A percentile compares a stretch with the other conserved stretches of the same genome.
These are phyloP conservation scores for Apostichopus parvimensis DNA, from an alignment of 35 echinoderm and acorn worm genomes.

Conservation along the genomic window DNA sequence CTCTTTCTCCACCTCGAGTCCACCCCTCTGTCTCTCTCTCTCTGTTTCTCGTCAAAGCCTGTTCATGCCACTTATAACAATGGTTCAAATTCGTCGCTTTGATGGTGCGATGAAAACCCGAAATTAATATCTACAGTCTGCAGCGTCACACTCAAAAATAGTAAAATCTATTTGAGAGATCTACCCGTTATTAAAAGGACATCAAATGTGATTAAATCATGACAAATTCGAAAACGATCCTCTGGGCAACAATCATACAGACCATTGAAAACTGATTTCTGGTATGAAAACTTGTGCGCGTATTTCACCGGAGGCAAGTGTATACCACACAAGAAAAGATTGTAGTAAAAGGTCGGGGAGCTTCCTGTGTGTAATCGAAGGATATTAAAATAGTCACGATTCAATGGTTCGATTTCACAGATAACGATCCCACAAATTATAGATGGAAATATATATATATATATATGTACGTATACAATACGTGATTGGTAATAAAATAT, in stretches of 20 bases:
- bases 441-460: neutral
- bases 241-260: neutral
- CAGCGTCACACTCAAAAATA: too few species aligned
- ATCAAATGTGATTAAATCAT: neutral
- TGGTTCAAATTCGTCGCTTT: too few species aligned
- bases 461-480: too few species aligned
- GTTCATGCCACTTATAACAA: too few species aligned
- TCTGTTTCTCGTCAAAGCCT: too few species aligned
- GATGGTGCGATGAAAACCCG: too few species aligned
- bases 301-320: neutral
- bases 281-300: neutral
- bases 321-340: neutral
- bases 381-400: neutral
- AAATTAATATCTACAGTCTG: too few species aligned
- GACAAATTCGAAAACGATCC: neutral
- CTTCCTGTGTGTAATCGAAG: neutral
- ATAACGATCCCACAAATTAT: neutral
- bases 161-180: neutral
- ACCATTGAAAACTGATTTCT: neutral
- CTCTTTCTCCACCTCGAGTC: too few species aligned
- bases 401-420: neutral
- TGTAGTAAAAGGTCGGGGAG: neutral
- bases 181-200: neutral
- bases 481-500: too few species aligned
- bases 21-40: too few species aligned